Evolutionary conservation across 2,797 vertebrate species (phyloP).

Genomic region (Labroides dimidiatus): DNA sequence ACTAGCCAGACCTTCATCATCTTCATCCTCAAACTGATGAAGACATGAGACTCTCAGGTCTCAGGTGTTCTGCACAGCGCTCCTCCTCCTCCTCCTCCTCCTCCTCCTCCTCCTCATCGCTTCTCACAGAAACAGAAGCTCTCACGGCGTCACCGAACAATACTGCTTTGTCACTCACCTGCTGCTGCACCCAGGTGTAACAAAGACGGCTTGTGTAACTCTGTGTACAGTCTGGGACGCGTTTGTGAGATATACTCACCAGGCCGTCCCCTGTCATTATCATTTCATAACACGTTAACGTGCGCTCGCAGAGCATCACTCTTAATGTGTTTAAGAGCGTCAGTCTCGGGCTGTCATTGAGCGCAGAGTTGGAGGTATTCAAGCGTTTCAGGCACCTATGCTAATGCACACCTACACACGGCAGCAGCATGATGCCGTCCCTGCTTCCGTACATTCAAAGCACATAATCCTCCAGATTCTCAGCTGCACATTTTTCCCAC

Average conservation of each 20-base stretch:
- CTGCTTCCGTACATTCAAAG: constrained; percentile 37
- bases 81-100: no score
- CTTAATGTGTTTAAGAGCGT: background rate
- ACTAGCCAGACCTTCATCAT: no score
- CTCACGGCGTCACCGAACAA: no score
- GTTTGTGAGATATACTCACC: background rate
- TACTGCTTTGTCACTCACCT: constrained; percentile 29
- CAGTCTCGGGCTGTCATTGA: background rate
- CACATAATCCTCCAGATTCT: constrained; percentile 60
- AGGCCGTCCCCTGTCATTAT: no score
- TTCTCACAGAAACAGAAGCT: background rate
- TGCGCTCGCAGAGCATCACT: background rate
- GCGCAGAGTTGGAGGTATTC: constrained; percentile 16
- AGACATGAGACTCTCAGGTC: no score
- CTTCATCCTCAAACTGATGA: no score
- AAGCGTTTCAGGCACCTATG: constrained; percentile 46
- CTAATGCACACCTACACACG: constrained; percentile 68
- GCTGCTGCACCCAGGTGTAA: constrained; percentile 16
- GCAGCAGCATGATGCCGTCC: constrained; percentile 34
- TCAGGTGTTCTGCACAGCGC: no score
- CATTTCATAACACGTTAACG: constrained; percentile 16
- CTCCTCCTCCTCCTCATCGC: no score
- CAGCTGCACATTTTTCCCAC: constrained; percentile 34
- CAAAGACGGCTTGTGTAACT: constrained; percentile 7
- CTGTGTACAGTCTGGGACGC: background rate